Percentiles rank a stretch among this genome's conserved stretches.
Evolutionary conservation across 2,113 vertebrate species (phyloP).

Genomic region (Zeus faber): DNA sequence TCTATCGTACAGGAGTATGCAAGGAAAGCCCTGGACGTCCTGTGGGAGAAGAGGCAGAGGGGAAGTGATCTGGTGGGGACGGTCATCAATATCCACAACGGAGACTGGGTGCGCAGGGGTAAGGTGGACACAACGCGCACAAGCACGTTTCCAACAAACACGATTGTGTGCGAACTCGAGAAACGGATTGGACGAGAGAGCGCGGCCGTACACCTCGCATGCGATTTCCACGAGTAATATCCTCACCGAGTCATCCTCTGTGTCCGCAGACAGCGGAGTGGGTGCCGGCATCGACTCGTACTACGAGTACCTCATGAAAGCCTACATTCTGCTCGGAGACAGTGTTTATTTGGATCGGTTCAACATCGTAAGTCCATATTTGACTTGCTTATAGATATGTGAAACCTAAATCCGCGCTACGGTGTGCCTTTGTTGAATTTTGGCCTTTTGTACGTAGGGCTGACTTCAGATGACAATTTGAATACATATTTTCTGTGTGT

Average conservation of each 20-base stretch:
- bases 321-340: conserved; percentile 96
- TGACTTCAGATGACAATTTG: neutral
- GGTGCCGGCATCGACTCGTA: conserved; percentile 98
- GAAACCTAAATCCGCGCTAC: too few species aligned
- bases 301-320: conserved; percentile 98
- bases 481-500: neutral
- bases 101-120: conserved; percentile 88
- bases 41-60: conserved; percentile 95
- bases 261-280: conserved; percentile 88
- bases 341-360: conserved; percentile 93
- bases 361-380: conserved; percentile 84
- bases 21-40: conserved; percentile 92
- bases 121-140: conserved; percentile 20
- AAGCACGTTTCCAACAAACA: neutral
- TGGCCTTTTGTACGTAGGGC: neutral
- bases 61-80: conserved; percentile 97
- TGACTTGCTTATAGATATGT: neutral
- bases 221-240: too few species aligned
- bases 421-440: neutral
- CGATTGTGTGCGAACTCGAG: too few species aligned
- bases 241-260: neutral
- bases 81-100: conserved; percentile 97
- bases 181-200: too few species aligned
- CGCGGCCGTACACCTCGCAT: too few species aligned
- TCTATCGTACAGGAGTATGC: conserved; percentile 81